These are phyloP conservation scores for Coreius guichenoti DNA, from an alignment of 2,797 vertebrate species.

Conservation along the genomic window DNA sequence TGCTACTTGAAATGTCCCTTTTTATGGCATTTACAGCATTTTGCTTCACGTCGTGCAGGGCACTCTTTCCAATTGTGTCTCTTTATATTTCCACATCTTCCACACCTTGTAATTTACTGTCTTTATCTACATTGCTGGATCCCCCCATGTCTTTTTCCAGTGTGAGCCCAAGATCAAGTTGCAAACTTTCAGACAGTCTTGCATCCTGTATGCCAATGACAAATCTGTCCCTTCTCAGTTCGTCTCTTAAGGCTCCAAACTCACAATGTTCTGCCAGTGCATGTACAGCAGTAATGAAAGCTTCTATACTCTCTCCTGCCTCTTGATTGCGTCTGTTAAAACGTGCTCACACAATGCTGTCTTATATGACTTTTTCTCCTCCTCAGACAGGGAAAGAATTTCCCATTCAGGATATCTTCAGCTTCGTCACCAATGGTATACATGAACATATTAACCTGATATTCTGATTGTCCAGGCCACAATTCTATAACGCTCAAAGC, in stretches of 20 bases:
- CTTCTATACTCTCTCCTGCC: conserved; percentile 42
- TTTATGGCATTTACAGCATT: background rate
- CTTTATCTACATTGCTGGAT: background rate
- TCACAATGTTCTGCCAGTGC: conserved; percentile 46
- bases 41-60: background rate
- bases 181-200: conserved; percentile 48
- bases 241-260: conserved; percentile 39
- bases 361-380: conserved; percentile 40
- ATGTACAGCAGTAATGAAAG: conserved; percentile 39
- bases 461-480: conserved; percentile 44
- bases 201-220: too few species aligned
- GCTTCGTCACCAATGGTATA: conserved; percentile 29
- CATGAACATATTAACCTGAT: conserved; percentile 48
- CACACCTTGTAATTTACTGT: background rate
- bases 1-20: background rate
- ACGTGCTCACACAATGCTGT: conserved; percentile 45
- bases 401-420: conserved; percentile 49
- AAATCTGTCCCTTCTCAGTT: too few species aligned
- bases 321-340: conserved; percentile 48
- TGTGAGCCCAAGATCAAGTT: conserved; percentile 49
- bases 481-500: conserved; percentile 47
- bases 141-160: too few species aligned
- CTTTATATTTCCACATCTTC: conserved; percentile 2
- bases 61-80: background rate
- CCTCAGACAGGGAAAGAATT: conserved; percentile 23